Conservation (phyloP, 2,888 invertebrate genomes). For the Leptodirus hochenwartii region DNA sequence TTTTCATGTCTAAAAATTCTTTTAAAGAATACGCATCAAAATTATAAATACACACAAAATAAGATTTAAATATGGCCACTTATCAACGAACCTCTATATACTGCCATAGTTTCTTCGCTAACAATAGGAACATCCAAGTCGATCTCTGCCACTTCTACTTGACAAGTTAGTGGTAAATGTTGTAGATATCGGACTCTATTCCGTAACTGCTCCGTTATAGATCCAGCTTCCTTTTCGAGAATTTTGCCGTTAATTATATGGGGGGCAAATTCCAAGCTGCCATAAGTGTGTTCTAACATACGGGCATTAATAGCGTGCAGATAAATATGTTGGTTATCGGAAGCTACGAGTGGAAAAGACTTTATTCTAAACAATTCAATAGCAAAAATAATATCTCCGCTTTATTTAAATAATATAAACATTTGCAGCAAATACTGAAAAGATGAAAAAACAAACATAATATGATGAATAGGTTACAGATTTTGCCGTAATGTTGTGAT, state of each 20-base stretch:
- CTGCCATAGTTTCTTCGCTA: slow-evolving; percentile 42
- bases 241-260: slow-evolving; percentile 53
- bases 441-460: too few relatives aligned
- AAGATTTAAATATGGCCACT: too few relatives aligned
- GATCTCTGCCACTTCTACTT: slow-evolving; percentile 80
- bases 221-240: slow-evolving; percentile 72
- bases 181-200: slow-evolving; percentile 55
- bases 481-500: too few relatives aligned
- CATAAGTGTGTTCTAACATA: slow-evolving; percentile 75
- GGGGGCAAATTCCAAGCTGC: slow-evolving; percentile 63
- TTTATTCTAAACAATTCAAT: slow-evolving; percentile 20
- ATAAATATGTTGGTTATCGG: slow-evolving; percentile 85
- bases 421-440: too few relatives aligned
- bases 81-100: slow-evolving; percentile 43
- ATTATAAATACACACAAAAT: slow-evolving; percentile 3
- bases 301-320: slow-evolving; percentile 79
- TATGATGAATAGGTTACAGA: too few relatives aligned
- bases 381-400: slow-evolving; percentile 4
- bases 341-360: too few relatives aligned
- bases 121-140: slow-evolving; percentile 57
- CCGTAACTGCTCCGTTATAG: slow-evolving; percentile 69
- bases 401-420: too few relatives aligned
- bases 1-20: too few relatives aligned
- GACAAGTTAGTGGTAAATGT: slow-evolving; percentile 80
- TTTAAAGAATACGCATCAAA: slow-evolving; percentile 3